phyloP scores from a whole-genome alignment of 2,113 vertebrate species.

The Ptilonorhynchus violaceus region DNA sequence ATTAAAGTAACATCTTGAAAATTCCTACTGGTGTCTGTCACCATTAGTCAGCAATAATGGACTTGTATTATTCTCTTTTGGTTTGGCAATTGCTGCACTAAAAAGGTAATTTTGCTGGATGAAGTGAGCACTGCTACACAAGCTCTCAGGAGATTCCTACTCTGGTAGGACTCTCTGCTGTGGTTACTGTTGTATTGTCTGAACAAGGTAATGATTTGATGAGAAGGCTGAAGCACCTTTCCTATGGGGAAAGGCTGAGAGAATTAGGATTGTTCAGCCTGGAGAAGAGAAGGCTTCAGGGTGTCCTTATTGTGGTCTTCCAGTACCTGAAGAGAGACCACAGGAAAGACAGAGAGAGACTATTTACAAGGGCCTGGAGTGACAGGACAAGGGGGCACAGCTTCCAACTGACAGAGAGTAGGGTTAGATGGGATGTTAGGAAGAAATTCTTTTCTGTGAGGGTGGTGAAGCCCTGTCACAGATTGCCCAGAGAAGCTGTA shows the following conservation, averaged over 20 bases:
- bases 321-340: not conserved
- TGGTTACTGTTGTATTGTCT: not conserved
- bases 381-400: not conserved
- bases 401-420: not conserved
- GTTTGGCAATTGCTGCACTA: not conserved
- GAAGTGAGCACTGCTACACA: not conserved
- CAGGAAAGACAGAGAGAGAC: not conserved
- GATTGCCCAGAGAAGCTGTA: not conserved
- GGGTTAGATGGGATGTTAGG: not conserved
- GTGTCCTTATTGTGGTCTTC: not conserved
- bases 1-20: not conserved
- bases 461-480: not conserved
- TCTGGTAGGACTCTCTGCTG: not conserved
- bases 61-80: not conserved
- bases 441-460: not conserved
- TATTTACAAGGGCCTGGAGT: not conserved
- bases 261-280: not conserved
- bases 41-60: not conserved
- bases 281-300: not conserved
- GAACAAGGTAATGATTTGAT: not conserved
- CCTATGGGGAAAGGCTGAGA: not conserved
- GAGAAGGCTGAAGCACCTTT: not conserved
- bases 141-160: not conserved
- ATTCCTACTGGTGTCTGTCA: not conserved
- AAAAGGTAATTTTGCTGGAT: not conserved